These are phyloP conservation scores for Megaleporinus macrocephalus DNA, from an alignment of 2,113 vertebrate species.

Conservation along the genomic window DNA sequence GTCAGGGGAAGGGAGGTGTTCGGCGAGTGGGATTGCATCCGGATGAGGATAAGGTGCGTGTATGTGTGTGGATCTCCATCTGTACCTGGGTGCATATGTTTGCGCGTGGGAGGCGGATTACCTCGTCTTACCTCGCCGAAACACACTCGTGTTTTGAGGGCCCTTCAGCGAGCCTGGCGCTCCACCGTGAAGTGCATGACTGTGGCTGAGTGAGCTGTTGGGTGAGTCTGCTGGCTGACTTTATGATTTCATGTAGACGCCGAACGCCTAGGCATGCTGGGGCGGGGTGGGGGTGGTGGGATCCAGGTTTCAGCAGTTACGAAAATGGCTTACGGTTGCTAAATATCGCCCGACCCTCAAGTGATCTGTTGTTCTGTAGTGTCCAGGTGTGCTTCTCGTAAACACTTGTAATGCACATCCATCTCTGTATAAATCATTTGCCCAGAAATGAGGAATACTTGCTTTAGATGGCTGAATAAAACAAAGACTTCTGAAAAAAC, in stretches of 20 bases:
- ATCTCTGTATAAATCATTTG: background rate
- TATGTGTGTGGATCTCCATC: background rate
- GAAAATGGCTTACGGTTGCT: background rate
- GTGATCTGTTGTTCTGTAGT: background rate
- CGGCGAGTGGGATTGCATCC: background rate
- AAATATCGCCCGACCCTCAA: background rate
- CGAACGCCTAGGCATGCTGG: background rate
- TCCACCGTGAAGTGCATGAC: slow-evolving; percentile 21
- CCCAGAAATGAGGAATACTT: background rate
- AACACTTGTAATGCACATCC: background rate
- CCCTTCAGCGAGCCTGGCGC: slow-evolving; percentile 13
- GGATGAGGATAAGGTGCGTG: background rate
- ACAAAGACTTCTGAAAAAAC: no score
- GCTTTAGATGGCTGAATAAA: background rate
- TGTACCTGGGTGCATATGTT: slow-evolving; percentile 22
- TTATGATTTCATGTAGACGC: background rate
- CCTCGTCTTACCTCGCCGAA: slow-evolving; percentile 19
- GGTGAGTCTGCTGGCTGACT: slow-evolving; percentile 15
- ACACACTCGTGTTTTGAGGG: background rate
- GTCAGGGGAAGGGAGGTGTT: background rate
- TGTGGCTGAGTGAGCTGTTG: background rate
- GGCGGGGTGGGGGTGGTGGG: no score
- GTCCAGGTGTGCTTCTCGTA: background rate
- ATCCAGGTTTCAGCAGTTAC: background rate
- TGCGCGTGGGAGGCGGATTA: background rate